phyloP scores from a whole-genome alignment of 2,888 invertebrate species.

The Tipula unca region DNA sequence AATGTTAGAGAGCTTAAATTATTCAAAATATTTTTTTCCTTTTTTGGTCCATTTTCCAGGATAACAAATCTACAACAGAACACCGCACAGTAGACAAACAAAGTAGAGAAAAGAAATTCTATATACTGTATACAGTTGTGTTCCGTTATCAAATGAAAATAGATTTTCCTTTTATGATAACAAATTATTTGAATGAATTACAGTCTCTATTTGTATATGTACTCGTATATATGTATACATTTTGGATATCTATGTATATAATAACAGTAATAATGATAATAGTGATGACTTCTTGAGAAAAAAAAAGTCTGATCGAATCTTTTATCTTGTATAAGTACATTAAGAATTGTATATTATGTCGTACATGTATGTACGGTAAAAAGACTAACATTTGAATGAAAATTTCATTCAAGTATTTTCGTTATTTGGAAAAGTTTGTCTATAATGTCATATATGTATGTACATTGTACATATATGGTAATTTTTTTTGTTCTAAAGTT shows the following conservation, averaged over 20 bases:
- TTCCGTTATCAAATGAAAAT: not conserved
- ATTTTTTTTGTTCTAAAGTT: not conserved
- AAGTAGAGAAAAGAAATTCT: not conserved
- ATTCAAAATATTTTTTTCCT: not conserved
- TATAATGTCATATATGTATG: not conserved
- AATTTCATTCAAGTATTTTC: not conserved
- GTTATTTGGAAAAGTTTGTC: not conserved
- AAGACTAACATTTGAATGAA: not conserved
- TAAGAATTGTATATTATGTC: not conserved
- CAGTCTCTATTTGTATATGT: not conserved
- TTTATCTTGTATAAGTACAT: not conserved
- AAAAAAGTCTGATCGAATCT: not conserved
- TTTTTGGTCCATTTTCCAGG: not conserved
- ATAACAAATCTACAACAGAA: not conserved
- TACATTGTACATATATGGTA: not conserved
- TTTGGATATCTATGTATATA: not conserved
- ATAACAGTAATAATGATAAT: not conserved
- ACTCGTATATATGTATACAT: not conserved
- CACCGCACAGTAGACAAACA: not conserved
- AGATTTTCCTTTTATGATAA: constrained; percentile 4
- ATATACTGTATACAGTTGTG: not conserved
- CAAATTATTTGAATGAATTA: constrained; percentile 14
- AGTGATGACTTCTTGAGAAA: not conserved
- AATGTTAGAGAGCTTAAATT: not conserved
- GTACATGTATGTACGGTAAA: not conserved